phyloP scores from a whole-genome alignment of 2,113 vertebrate species.

The Micronycteris hirsuta region DNA sequence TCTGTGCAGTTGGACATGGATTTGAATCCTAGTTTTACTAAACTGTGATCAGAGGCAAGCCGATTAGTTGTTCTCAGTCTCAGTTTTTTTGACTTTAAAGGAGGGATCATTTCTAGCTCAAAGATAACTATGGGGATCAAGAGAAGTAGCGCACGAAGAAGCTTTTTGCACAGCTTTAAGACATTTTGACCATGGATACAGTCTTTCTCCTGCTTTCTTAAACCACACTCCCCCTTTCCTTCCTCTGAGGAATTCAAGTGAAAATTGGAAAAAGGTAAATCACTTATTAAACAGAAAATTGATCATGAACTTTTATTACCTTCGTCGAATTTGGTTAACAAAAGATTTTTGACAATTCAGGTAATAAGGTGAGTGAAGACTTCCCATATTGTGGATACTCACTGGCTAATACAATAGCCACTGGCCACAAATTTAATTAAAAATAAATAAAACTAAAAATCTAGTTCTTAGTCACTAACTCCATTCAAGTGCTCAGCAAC shows the following conservation, averaged over 20 bases:
- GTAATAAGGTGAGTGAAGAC: background rate
- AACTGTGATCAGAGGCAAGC: background rate
- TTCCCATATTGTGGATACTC: background rate
- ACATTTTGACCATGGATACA: background rate
- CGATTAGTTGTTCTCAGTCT: background rate
- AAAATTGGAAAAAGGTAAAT: background rate
- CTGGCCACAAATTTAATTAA: background rate
- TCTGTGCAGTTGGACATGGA: background rate
- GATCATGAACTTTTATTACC: background rate
- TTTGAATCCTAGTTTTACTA: background rate
- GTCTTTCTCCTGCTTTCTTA: background rate
- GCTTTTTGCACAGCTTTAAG: background rate
- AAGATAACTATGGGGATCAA: background rate
- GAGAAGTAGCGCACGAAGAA: background rate
- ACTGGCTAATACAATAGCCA: background rate
- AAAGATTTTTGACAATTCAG: background rate
- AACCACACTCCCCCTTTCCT: background rate
- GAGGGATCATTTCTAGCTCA: background rate
- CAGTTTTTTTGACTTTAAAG: background rate
- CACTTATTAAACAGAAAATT: background rate
- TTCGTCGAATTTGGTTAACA: conserved; percentile 5
- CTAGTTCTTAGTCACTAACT: background rate
- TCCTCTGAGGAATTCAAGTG: background rate
- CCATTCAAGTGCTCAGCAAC: background rate
- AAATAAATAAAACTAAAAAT: background rate